Base-by-base conservation (phyloP, 2,888 invertebrate species). In the Mellilla xanthometata region DNA sequence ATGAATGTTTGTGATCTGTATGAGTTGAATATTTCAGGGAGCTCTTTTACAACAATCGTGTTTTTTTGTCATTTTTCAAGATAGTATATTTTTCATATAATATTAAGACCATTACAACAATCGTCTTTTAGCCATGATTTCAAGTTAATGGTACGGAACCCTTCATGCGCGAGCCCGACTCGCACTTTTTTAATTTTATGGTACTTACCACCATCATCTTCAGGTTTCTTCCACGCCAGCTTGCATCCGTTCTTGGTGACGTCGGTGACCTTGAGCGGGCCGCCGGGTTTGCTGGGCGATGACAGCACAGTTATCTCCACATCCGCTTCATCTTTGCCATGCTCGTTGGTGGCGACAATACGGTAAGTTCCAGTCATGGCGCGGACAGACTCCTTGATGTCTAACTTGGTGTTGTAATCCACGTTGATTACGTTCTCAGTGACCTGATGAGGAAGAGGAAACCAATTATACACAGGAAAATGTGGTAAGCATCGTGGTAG, bases 151-250 rank as follows among this genome's bases (percentile, higher is more conserved):
- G n/a, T n/a, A n/a, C n/a, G n/a, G n/a, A n/a, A n/a, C n/a, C n/a
- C n/a, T n/a, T n/a, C n/a, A n/a, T n/a, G n/a, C n/a, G n/a, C n/a
- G n/a, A n/a, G n/a, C n/a, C n/a, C n/a, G n/a, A n/a, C n/a, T n/a
- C n/a, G n/a, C n/a, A n/a, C n/a, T n/a, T n/a, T n/a, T n/a, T n/a
- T n/a, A n/a, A n/a, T n/a, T n/a, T n/a, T n/a, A n/a, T n/a, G n/a
- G 15, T 19, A 71, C 81, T 62, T 39, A 64, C 99, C 99, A 65
- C 97, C 98, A 81, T 98, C 97, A 74, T 98, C 97, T 65, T 97
- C 96, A 0, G 98, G 98, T 65, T 97, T 97, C 65, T 96, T 94
- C 98, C 98, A 98, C 57, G 95, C 93, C 35, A 98, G 89, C 72
- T 97, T 97, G 79, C 96, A 96, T 39, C 96, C 95, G 59, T 94